These are phyloP conservation scores for Clistopyga incitator DNA, from an alignment of 2,888 invertebrate species.

Conservation along the genomic window DNA sequence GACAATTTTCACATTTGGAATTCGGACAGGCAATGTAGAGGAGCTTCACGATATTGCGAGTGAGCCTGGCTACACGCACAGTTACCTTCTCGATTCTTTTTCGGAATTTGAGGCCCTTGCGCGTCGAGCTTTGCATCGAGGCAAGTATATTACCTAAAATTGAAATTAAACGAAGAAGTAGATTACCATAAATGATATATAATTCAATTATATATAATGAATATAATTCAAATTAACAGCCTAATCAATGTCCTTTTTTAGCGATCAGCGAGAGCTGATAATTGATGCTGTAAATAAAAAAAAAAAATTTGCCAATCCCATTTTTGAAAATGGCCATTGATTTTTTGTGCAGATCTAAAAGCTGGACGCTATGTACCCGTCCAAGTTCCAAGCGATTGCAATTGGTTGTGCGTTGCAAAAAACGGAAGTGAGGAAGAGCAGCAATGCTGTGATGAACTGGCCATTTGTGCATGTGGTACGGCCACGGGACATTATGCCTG, in stretches of 20 bases:
- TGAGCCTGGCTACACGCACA: constrained; percentile 87
- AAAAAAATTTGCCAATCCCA: too few species aligned
- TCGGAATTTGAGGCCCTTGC: constrained; percentile 89
- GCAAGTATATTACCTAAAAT: constrained; percentile 79
- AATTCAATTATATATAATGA: too few species aligned
- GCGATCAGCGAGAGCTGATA: too few species aligned
- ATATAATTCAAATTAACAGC: too few species aligned
- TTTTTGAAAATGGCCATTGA: too few species aligned
- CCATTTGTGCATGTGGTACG: constrained; percentile 88
- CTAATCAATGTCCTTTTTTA: too few species aligned
- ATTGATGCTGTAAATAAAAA: too few species aligned
- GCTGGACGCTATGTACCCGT: constrained; percentile 87
- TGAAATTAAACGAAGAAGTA: neutral
- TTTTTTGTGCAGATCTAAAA: constrained; percentile 85
- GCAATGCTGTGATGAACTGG: constrained; percentile 87
- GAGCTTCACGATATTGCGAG: constrained; percentile 88
- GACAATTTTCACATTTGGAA: constrained; percentile 87
- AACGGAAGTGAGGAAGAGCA: constrained; percentile 73
- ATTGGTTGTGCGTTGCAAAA: constrained; percentile 84
- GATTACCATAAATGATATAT: too few species aligned
- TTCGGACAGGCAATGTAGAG: constrained; percentile 88
- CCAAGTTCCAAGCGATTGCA: constrained; percentile 84
- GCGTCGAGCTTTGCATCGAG: constrained; percentile 88
- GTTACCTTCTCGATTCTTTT: constrained; percentile 89
- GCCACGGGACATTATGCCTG: constrained; percentile 90